Evolutionary conservation across 2,113 vertebrate species (phyloP), one percentile per base, ranked within the genome.

Genomic region (Podocnemis expansa): DNA sequence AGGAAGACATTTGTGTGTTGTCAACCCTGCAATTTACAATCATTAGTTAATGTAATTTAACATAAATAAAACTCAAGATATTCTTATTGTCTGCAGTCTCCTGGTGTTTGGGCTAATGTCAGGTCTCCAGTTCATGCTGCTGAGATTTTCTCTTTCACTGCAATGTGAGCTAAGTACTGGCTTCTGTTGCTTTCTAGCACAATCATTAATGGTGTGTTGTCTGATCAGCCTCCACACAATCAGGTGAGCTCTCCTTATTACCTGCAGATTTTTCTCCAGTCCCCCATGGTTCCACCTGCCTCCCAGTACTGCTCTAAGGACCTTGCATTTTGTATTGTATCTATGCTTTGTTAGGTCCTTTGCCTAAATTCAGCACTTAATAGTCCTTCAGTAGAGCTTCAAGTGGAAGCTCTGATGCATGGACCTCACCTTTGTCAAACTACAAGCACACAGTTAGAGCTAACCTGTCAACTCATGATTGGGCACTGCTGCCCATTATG

Each of bases 381-480:
- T 21, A 24, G 12, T 55, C 52, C 85, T 83, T 83, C 43, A 89
- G 76, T 89, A 88, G 79, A 78, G 84, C n/a, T 38, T 38, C 29
- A 27, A 0, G 0, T 55, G 21, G 47, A 10, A 70, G 88, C 86
- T 70, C 47, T 52, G 34, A 55, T 88, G 63, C 84, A 43, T 76
- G 29, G 55, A 91, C 70, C 91, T 90, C 27, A 54, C 2, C 0
- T 31, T 85, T 31, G 60, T 88, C 91, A 73, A 1, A 0, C 52
- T 54, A 82, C 2, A 49, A 41, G 82, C 58, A 51, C 60, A 78
- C 25, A 82, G 27, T 34, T 82, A 78, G 43, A 91, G 47, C 52
- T 91, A 83, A 89, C 76, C 85, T 92, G 22, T 29, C 51, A 63
- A 63, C 87, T 85, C 70, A 45, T 79, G 47, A 91, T 84, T 95